Evolutionary conservation across 2,113 vertebrate genomes (phyloP).

Genomic region (Aspiorhynchus laticeps): DNA sequence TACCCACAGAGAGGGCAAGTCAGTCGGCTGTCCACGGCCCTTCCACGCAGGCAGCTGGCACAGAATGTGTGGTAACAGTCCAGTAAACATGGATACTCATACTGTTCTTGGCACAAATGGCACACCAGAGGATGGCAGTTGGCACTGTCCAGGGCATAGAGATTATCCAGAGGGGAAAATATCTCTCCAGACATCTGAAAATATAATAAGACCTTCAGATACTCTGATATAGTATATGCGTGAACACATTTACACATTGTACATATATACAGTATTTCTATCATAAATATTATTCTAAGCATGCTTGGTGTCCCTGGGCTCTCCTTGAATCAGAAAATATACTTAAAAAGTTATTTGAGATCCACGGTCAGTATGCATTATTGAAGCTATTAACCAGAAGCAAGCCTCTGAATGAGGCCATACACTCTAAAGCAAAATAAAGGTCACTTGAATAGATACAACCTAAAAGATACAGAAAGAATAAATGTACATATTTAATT

Average conservation of each 20-base stretch:
- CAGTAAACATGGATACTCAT: conserved; percentile 83
- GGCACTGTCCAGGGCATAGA: conserved; percentile 73
- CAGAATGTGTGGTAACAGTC: conserved; percentile 88
- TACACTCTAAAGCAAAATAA: not conserved
- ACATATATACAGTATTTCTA: not conserved
- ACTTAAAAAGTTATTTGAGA: not conserved
- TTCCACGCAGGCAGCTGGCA: conserved; percentile 81
- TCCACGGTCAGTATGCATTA: not conserved
- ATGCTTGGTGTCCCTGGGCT: not conserved
- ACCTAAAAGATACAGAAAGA: not conserved
- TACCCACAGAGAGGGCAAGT: conserved; percentile 83
- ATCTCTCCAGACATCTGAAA: conserved; percentile 82
- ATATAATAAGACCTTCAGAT: conserved; percentile 28
- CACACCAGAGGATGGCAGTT: conserved; percentile 83
- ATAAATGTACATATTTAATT: not conserved
- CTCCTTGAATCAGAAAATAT: not conserved
- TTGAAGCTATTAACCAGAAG: not conserved
- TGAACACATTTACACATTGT: not conserved
- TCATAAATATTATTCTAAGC: not conserved
- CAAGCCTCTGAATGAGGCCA: not conserved
- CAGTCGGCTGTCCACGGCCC: conserved; percentile 74
- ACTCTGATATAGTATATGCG: not conserved
- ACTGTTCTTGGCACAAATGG: conserved; percentile 82
- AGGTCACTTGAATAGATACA: not conserved
- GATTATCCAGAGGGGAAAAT: conserved; percentile 77